phyloP scores from a whole-genome alignment of 92 coral and sea anemone species.

The Galaxea fascicularis region DNA sequence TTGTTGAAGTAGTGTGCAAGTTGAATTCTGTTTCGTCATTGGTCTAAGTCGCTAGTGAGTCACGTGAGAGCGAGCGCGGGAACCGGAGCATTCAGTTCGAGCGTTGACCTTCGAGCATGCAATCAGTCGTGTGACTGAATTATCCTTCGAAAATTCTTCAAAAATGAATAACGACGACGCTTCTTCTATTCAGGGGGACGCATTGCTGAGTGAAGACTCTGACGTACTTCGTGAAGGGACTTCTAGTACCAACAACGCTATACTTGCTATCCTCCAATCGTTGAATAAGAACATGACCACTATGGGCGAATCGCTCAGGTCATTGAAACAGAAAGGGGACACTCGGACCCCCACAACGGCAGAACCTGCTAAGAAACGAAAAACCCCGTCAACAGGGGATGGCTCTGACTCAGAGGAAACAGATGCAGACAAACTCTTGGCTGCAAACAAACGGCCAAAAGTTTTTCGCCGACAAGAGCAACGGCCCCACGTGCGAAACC shows the following conservation, averaged over 20 bases:
- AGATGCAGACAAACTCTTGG: constrained; percentile 4
- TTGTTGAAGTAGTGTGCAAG: no score
- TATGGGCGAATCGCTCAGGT: no score
- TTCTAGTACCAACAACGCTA: background rate
- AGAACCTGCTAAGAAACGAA: background rate
- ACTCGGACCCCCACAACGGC: background rate
- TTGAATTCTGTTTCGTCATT: no score
- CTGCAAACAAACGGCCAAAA: constrained; percentile 16
- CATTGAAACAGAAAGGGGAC: constrained; percentile 19
- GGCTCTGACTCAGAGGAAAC: constrained; percentile 12
- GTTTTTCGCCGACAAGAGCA: background rate
- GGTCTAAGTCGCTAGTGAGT: no score
- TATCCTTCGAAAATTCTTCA: background rate
- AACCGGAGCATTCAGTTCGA: no score
- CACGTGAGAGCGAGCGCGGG: no score
- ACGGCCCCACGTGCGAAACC: background rate
- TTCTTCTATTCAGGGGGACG: background rate
- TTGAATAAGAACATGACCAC: constrained; percentile 18
- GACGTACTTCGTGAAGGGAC: background rate
- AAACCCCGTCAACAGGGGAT: constrained; percentile 6
- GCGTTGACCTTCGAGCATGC: no score
- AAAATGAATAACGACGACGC: no score
- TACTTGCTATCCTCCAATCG: constrained; percentile 1
- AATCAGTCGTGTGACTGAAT: no score
- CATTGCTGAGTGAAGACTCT: constrained; percentile 10